These are phyloP conservation scores for Mastomys coucha DNA, from an alignment of 2,113 vertebrate species.

Conservation along the genomic window DNA sequence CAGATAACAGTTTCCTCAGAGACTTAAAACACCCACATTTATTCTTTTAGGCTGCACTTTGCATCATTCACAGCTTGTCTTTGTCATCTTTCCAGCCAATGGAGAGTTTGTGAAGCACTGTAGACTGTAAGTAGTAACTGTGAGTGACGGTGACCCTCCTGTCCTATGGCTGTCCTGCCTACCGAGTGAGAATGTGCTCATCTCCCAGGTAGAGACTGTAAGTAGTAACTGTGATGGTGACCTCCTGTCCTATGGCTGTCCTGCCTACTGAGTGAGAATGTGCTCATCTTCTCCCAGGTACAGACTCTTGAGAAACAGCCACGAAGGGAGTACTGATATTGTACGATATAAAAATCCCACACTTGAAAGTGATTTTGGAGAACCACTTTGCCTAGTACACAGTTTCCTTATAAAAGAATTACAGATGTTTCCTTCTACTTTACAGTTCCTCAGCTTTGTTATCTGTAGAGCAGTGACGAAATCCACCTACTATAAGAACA, in stretches of 20 bases:
- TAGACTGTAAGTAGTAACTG: neutral
- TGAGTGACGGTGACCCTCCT: slow-evolving; percentile 2
- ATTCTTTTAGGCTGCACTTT: neutral
- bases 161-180: neutral
- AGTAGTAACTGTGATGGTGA: too few relatives aligned
- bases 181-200: neutral
- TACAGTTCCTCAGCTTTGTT: neutral
- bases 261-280: neutral
- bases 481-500: neutral
- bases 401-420: slow-evolving; percentile 11
- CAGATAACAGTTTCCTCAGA: neutral
- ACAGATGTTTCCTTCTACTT: neutral
- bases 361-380: slow-evolving; percentile 30
- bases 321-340: neutral
- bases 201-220: neutral
- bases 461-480: neutral
- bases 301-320: neutral
- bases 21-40: neutral
- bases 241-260: neutral
- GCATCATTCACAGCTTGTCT: neutral
- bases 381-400: slow-evolving; percentile 5
- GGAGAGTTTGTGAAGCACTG: neutral
- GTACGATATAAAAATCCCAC: neutral
- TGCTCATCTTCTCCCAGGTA: neutral
- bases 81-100: neutral